A percentile compares a stretch with the other conserved stretches of the same genome.
Evolutionary conservation across 2,888 invertebrate species (phyloP).

Genomic region (Hymenopus coronatus): DNA sequence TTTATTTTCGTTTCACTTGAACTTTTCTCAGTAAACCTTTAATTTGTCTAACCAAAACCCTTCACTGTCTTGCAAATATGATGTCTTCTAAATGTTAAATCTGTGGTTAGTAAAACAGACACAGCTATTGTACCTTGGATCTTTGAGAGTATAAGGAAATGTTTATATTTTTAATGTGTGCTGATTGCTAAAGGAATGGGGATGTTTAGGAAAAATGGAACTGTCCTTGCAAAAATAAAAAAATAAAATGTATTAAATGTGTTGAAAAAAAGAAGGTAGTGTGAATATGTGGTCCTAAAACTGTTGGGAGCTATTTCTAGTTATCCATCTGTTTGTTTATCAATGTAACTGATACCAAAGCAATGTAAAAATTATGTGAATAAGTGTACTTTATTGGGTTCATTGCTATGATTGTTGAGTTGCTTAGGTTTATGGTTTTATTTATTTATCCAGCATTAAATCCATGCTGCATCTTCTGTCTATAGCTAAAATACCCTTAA

Average conservation of each 20-base stretch:
- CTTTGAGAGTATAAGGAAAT: neutral
- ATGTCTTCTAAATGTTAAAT: conserved; percentile 17
- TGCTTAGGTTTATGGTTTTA: neutral
- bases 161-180: neutral
- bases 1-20: neutral
- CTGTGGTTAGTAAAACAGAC: neutral
- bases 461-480: neutral
- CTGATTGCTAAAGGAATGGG: neutral
- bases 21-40: neutral
- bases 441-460: neutral
- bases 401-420: neutral
- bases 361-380: conserved; percentile 42
- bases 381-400: neutral
- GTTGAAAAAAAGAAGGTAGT: neutral
- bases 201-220: neutral
- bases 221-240: neutral
- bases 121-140: conserved; percentile 8
- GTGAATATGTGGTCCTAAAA: conserved; percentile 4
- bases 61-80: conserved; percentile 14
- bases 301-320: conserved; percentile 1
- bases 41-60: neutral
- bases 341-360: conserved; percentile 53
- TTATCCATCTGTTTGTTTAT: conserved; percentile 41
- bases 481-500: neutral
- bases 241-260: neutral